Evolutionary conservation across 2,888 invertebrate species (phyloP).

Genomic region (Lithophane leautieri): DNA sequence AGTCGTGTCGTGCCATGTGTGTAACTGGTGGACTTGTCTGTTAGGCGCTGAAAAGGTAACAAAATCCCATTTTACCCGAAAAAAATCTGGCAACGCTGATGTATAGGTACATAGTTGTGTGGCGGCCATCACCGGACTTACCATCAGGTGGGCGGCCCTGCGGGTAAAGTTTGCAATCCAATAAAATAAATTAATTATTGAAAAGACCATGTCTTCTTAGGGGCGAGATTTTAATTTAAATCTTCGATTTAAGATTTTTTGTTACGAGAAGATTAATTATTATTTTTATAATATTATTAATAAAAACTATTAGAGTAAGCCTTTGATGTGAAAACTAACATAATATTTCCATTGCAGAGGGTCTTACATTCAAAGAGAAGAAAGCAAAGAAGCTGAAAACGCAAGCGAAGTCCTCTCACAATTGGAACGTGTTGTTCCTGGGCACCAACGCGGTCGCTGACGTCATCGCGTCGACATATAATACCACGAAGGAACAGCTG

Average conservation of each 20-base stretch:
- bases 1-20: constrained; percentile 70
- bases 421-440: constrained; percentile 99
- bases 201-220: background rate
- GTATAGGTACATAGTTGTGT: too few species aligned
- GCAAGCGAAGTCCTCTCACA: constrained; percentile 94
- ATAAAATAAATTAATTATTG: background rate
- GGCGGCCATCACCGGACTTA: background rate
- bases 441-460: constrained; percentile 98
- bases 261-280: background rate
- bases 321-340: background rate
- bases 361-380: constrained; percentile 95
- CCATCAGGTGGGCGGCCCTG: background rate
- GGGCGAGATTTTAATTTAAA: background rate
- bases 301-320: background rate
- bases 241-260: background rate
- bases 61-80: too few species aligned
- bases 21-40: constrained; percentile 76
- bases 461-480: constrained; percentile 95
- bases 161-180: background rate
- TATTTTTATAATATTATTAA: too few species aligned
- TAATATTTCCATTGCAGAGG: constrained; percentile 83
- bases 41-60: constrained; percentile 69
- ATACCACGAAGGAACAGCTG: constrained; percentile 95
- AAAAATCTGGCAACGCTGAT: too few species aligned
- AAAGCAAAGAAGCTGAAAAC: constrained; percentile 94